Conservation (phyloP, 2,113 vertebrate species). For the Coryphaenoides rupestris region DNA sequence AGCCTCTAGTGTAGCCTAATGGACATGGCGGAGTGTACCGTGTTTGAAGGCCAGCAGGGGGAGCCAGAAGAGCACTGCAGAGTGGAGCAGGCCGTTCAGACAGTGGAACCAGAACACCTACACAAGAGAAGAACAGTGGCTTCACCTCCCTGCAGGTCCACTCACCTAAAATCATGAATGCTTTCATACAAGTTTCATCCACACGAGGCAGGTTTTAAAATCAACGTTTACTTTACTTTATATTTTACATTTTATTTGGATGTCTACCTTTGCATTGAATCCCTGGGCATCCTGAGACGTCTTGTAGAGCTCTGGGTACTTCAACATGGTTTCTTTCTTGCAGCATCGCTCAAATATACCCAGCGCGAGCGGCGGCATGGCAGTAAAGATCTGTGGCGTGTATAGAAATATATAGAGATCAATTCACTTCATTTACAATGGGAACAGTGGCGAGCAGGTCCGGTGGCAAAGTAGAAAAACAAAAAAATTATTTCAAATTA, state of each 20-base stretch:
- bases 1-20: neutral
- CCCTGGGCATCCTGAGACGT: conserved; percentile 15
- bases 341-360: conserved; percentile 17
- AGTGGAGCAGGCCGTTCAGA: conserved; percentile 88
- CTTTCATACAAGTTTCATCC: no score
- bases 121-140: conserved; percentile 23
- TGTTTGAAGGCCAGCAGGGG: conserved; percentile 82
- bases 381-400: conserved; percentile 2
- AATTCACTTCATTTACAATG: no score
- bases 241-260: neutral
- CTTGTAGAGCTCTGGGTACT: conserved; percentile 16
- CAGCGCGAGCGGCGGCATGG: conserved; percentile 7
- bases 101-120: conserved; percentile 89
- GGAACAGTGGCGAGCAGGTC: no score
- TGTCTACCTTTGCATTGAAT: conserved; percentile 16
- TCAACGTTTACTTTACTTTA: neutral
- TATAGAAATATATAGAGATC: neutral
- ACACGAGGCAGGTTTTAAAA: neutral
- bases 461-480: neutral
- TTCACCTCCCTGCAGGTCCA: neutral
- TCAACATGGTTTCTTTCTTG: conserved; percentile 6
- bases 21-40: conserved; percentile 66
- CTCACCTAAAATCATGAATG: no score
- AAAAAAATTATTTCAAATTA: neutral
- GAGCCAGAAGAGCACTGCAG: conserved; percentile 87